Base-by-base conservation (phyloP, 1,140 invertebrate genomes). In the Magallana angulata region DNA sequence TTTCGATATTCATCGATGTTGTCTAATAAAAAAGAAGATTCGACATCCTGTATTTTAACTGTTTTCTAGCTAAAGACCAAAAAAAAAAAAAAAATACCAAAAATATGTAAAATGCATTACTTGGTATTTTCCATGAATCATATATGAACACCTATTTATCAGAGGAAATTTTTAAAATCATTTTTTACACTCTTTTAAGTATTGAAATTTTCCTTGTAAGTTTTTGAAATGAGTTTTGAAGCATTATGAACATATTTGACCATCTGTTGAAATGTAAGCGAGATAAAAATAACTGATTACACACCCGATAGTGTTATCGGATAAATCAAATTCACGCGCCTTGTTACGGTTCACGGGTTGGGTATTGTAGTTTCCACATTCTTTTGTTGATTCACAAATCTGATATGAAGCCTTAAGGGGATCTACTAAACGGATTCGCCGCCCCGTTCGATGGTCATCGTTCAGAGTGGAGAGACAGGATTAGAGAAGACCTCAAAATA, bases 291-390 rank as follows among this genome's bases (percentile, higher is more conserved):
- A 48, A 48, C 11, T 30, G 68, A 76, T 76, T 36, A 76, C 68
- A 76, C 24, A 76, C 68, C 24, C 5, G 68, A 76, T 76, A 76
- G 9, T 76, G 18, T 30, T 76, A 76, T 76, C 68, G 1, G 9
- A 18, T 68, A 18, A 9, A 30, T 76, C 24, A 76, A 11, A 76
- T 18, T 76, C 68, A 24, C 18, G 9, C 68, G 36, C 24, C 24
- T 30, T 4, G 8, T 36, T 48, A 76, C 36, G 68, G 68, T 18
- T 76, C 68, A 36, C 12, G 11, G 68, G 24, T 36, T 30, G 24
- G 12, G 60, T n/a, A 62, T 62, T 62, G 60, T 62, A 62, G 11
- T 76, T 68, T 76, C 36, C 68, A 76, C 68, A 76, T 76, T 76
- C 68, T 76, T 76, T 30, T 76, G 8, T 36, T 76, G 68, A 76